Evolutionary conservation across 2,888 invertebrate genomes (phyloP).

Genomic region (Clostera curtula): DNA sequence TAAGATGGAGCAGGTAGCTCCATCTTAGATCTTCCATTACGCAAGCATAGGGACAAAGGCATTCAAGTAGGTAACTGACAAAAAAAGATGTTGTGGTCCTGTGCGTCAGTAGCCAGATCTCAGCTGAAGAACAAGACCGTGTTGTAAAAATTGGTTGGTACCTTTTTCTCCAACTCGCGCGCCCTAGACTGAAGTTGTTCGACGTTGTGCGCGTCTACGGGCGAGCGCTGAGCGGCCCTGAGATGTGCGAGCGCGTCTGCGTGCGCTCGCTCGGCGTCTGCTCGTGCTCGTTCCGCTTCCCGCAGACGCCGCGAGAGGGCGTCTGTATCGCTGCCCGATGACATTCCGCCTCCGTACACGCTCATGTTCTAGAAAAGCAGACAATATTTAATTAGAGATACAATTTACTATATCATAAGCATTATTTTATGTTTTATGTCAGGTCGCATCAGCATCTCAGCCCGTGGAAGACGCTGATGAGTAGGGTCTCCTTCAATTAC

Average conservation of each 20-base stretch:
- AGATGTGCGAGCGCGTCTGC: conserved; percentile 84
- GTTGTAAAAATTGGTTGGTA: conserved; percentile 32
- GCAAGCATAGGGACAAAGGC: too few species aligned
- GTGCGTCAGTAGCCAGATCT: too few species aligned
- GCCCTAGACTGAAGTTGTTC: conserved; percentile 88
- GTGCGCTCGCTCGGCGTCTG: conserved; percentile 86
- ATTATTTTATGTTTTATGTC: too few species aligned
- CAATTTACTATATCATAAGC: too few species aligned
- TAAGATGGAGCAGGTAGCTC: too few species aligned
- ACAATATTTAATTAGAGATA: conserved; percentile 1
- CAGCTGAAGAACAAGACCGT: too few species aligned
- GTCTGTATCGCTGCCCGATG: conserved; percentile 50
- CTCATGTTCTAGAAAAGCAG: conserved; percentile 50
- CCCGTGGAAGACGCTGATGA: too few species aligned
- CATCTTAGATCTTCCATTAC: too few species aligned
- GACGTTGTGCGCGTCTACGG: conserved; percentile 68
- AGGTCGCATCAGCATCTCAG: too few species aligned
- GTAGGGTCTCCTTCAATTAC: too few species aligned
- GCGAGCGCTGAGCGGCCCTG: conserved; percentile 67
- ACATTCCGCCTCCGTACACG: conserved; percentile 53
- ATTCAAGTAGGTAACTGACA: too few species aligned
- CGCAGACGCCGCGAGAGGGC: conserved; percentile 82
- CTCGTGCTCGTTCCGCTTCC: conserved; percentile 84
- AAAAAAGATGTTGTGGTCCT: too few species aligned
- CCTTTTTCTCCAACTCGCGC: conserved; percentile 94